These are phyloP conservation scores for Cylindroiulus punctatus DNA, from an alignment of 2,888 invertebrate species.

Conservation along the genomic window DNA sequence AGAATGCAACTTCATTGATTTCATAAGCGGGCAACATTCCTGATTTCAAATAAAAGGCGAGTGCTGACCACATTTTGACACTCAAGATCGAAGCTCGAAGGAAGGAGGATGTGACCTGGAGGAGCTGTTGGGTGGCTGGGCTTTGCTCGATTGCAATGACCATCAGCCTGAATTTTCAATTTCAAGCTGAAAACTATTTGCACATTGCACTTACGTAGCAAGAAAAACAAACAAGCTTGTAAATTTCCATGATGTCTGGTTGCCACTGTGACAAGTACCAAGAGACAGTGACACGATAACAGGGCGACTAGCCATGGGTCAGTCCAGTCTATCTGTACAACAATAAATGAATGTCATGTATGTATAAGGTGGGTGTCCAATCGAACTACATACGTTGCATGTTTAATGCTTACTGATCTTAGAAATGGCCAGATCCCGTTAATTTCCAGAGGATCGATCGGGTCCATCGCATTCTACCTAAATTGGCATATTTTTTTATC, in stretches of 20 bases:
- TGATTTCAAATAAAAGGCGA: too few species aligned
- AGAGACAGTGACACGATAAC: slow-evolving; percentile 78
- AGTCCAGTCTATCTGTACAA: slow-evolving; percentile 82
- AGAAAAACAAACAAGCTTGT: slow-evolving; percentile 83
- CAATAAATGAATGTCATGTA: background rate
- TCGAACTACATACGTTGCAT: background rate
- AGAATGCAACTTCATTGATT: too few species aligned
- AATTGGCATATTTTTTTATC: background rate
- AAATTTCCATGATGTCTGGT: slow-evolving; percentile 88
- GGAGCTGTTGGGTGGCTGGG: too few species aligned
- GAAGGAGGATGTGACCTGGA: too few species aligned
- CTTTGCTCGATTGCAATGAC: too few species aligned
- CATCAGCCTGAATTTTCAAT: too few species aligned
- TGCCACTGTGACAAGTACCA: slow-evolving; percentile 81
- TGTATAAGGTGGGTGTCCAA: too few species aligned
- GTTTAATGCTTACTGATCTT: slow-evolving; percentile 47
- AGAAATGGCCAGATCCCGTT: slow-evolving; percentile 39
- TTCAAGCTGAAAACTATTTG: too few species aligned
- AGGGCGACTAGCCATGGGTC: slow-evolving; percentile 87
- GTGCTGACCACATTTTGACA: too few species aligned
- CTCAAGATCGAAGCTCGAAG: too few species aligned
- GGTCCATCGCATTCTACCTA: background rate
- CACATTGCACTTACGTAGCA: slow-evolving; percentile 84
- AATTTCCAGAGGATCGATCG: slow-evolving; percentile 15
- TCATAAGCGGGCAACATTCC: too few species aligned